These are phyloP conservation scores for Ciconia nigra DNA, from an alignment of 2,797 vertebrate species.

Conservation along the genomic window DNA sequence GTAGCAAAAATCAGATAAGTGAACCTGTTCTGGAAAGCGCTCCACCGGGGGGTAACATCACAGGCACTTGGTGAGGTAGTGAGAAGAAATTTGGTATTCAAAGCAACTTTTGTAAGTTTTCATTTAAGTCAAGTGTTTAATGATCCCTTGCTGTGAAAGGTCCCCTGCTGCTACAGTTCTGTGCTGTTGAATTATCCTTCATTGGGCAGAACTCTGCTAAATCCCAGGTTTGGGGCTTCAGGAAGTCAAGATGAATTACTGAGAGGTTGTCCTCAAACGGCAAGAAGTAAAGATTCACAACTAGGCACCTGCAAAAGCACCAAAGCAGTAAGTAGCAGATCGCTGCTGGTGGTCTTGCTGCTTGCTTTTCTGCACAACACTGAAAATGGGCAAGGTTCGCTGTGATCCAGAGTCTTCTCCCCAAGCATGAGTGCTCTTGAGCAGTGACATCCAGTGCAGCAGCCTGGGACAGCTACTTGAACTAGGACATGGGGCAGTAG, in stretches of 20 bases:
- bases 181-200: background rate
- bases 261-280: background rate
- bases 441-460: background rate
- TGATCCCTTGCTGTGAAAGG: background rate
- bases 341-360: background rate
- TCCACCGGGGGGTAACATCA: background rate
- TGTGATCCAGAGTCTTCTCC: background rate
- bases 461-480: background rate
- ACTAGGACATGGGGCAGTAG: background rate
- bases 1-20: background rate
- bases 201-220: background rate
- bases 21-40: background rate
- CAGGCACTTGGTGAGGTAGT: background rate
- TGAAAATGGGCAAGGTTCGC: background rate
- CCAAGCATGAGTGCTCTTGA: background rate
- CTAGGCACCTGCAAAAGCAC: background rate
- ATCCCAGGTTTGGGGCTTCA: background rate
- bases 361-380: background rate
- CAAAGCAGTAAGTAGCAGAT: background rate
- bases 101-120: background rate
- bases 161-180: background rate
- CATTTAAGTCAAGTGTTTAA: slow-evolving; percentile 5
- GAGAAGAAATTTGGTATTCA: background rate
- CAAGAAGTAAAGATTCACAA: background rate
- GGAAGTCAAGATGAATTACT: background rate